Evolutionary conservation across 2,113 vertebrate species (phyloP).

Genomic region (Tichodroma muraria): DNA sequence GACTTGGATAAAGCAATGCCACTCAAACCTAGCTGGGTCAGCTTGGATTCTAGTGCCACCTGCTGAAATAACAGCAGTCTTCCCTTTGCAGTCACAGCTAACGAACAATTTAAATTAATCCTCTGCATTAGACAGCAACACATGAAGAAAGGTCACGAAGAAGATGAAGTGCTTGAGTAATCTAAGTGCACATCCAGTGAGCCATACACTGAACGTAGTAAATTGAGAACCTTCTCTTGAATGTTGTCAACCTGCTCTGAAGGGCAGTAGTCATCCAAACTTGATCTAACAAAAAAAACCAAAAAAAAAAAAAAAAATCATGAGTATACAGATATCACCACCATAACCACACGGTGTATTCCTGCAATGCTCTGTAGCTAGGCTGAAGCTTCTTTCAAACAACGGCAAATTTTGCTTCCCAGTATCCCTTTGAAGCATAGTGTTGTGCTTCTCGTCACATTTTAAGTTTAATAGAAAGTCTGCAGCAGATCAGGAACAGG

Average conservation of each 20-base stretch:
- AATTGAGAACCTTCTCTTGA: constrained; percentile 78
- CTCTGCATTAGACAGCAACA: background rate
- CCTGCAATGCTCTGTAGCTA: background rate
- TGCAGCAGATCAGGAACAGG: background rate
- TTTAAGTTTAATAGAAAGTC: background rate
- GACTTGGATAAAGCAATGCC: background rate
- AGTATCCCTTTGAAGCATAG: background rate
- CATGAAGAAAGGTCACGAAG: background rate
- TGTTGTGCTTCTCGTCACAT: background rate
- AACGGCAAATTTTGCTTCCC: background rate
- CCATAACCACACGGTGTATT: background rate
- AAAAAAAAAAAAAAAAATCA: background rate
- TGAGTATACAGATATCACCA: background rate
- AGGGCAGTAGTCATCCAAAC: constrained; percentile 97
- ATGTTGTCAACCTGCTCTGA: constrained; percentile 88
- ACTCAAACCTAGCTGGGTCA: background rate
- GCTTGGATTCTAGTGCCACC: constrained; percentile 35
- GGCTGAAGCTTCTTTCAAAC: background rate
- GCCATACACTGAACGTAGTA: constrained; percentile 77
- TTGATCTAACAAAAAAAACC: constrained; percentile 76
- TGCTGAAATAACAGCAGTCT: background rate
- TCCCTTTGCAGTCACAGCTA: background rate
- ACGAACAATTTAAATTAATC: background rate
- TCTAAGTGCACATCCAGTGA: constrained; percentile 81
- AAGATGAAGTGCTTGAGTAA: constrained; percentile 65